Conservation (phyloP, 2,797 vertebrate species). For the Heterohyrax brucei region DNA sequence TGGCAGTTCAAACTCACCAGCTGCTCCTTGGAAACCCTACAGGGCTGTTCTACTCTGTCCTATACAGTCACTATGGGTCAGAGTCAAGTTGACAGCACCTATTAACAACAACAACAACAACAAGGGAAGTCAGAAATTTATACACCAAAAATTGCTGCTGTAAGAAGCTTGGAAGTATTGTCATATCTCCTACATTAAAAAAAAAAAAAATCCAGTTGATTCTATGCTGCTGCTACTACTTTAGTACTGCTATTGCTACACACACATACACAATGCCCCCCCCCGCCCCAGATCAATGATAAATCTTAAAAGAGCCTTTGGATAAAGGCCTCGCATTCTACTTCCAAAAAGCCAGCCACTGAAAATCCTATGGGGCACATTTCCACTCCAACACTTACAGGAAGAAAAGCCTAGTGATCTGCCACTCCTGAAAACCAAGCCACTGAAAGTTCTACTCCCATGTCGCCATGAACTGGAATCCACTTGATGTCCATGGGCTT, state of each 20-base stretch:
- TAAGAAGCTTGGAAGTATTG: neutral
- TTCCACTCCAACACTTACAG: neutral
- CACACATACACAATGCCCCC: neutral
- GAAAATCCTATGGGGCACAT: neutral
- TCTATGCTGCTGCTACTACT: neutral
- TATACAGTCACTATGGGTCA: no score
- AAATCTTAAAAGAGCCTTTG: neutral
- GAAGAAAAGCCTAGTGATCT: neutral
- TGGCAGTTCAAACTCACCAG: no score
- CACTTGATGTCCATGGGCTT: neutral
- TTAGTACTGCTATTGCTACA: neutral
- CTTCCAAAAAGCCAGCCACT: neutral
- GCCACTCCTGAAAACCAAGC: neutral
- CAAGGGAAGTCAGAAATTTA: neutral
- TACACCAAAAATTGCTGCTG: neutral
- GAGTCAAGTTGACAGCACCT: no score
- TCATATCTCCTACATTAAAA: conserved; percentile 41
- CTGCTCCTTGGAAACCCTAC: no score
- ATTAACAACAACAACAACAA: no score
- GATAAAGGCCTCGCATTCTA: neutral
- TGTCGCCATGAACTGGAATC: neutral
- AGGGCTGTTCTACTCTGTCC: no score
- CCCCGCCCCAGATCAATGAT: neutral
- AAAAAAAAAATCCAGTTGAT: neutral
- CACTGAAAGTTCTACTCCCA: neutral